Evolutionary conservation across 2,797 vertebrate species (phyloP).

Genomic region (Helicolenus hilgendorfi): DNA sequence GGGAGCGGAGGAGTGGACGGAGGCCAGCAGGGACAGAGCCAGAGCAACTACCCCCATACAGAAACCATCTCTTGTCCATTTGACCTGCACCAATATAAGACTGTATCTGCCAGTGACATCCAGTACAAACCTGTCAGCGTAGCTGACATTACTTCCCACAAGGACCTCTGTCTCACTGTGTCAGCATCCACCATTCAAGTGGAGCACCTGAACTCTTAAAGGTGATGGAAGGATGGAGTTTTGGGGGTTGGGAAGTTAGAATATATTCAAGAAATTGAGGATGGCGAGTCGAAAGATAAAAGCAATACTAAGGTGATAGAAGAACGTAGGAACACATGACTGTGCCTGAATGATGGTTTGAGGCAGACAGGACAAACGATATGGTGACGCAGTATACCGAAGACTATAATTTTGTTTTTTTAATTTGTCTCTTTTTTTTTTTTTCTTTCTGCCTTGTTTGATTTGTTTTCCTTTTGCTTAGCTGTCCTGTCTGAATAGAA

Average conservation of each 20-base stretch:
- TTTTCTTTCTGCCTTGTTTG: slow-evolving; percentile 59
- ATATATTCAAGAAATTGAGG: slow-evolving; percentile 45
- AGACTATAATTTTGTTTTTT: slow-evolving; percentile 52
- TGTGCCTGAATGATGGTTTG: slow-evolving; percentile 66
- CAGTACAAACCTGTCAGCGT: slow-evolving; percentile 91
- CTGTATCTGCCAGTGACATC: slow-evolving; percentile 89
- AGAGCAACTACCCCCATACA: slow-evolving; percentile 82
- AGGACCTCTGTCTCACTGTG: slow-evolving; percentile 99
- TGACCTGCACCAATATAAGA: slow-evolving; percentile 98
- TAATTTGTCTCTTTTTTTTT: slow-evolving; percentile 40
- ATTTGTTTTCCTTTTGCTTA: slow-evolving; percentile 60
- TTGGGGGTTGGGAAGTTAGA: background rate
- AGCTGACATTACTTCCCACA: slow-evolving; percentile 92
- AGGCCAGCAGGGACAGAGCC: slow-evolving; percentile 88
- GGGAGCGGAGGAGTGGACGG: slow-evolving; percentile 63
- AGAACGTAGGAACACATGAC: slow-evolving; percentile 70
- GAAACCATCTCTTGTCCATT: slow-evolving; percentile 92
- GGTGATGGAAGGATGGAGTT: slow-evolving; percentile 14
- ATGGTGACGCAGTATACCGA: slow-evolving; percentile 47
- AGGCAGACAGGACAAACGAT: slow-evolving; percentile 58
- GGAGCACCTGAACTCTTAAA: slow-evolving; percentile 97
- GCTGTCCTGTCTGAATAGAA: slow-evolving; percentile 61
- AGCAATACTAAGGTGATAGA: slow-evolving; percentile 78
- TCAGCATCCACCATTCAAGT: slow-evolving; percentile 98
- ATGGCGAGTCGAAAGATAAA: slow-evolving; percentile 60